Conservation (phyloP, 37 sponge, comb jelly and placozoan genomes). For the Axinella damicornis region DNA sequence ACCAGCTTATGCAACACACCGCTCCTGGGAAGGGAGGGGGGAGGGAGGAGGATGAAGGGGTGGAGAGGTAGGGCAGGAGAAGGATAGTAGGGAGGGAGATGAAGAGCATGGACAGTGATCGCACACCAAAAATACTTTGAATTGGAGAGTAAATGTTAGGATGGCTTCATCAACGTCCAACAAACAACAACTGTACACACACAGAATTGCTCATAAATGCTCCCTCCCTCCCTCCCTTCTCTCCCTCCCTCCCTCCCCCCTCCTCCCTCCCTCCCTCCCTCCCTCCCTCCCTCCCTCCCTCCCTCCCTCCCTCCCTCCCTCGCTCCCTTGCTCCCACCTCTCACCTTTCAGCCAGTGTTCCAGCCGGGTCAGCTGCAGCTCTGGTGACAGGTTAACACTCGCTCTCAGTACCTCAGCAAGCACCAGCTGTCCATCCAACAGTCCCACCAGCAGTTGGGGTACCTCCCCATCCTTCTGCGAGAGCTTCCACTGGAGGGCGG, state of each 20-base stretch:
- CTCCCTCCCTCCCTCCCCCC: too few relatives aligned
- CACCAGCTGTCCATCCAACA: constrained; percentile 36
- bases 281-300: too few relatives aligned
- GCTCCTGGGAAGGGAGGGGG: constrained; percentile 10
- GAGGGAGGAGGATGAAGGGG: constrained; percentile 3
- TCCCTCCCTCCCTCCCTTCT: too few relatives aligned
- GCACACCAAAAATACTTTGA: too few relatives aligned
- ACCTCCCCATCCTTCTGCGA: constrained; percentile 46
- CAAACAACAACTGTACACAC: neutral
- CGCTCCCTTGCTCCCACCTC: too few relatives aligned
- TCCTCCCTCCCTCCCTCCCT: too few relatives aligned
- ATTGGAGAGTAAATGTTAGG: too few relatives aligned
- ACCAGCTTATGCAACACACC: constrained; percentile 38
- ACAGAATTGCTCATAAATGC: too few relatives aligned
- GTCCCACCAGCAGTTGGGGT: constrained; percentile 43
- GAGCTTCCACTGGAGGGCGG: constrained; percentile 56
- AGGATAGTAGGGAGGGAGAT: neutral
- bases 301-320: too few relatives aligned
- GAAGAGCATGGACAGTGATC: neutral
- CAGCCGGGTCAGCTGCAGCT: constrained; percentile 28
- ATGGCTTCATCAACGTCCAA: too few relatives aligned
- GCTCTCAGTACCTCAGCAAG: constrained; percentile 38
- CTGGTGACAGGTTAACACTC: constrained; percentile 17
- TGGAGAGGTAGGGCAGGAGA: neutral
- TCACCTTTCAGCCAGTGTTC: constrained; percentile 21